Evolutionary conservation across 1,140 invertebrate species (phyloP), one percentile per base, ranked within the genome.

Genomic region (Anadara kagoshimensis): DNA sequence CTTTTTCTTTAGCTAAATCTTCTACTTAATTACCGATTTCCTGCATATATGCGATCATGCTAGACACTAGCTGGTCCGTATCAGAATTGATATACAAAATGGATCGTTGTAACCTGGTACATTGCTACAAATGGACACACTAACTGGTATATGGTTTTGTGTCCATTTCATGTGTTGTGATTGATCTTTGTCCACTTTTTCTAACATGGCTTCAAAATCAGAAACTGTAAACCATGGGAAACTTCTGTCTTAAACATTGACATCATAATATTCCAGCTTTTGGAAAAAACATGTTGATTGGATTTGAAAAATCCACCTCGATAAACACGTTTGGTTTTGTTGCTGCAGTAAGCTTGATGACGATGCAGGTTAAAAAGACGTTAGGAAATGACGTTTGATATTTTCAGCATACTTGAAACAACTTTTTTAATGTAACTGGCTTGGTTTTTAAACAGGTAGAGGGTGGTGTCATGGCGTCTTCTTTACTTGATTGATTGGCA

Each of bases 141-240:
- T 47, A 22, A 71, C 56, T 10, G 61, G 61, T 24, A 14, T 45
- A 26, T 69, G 44, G 10, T 44, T 26, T 45, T 53, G 24, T 14
- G 41, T 56, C 66, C 66, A 68, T 11, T 43, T 53, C 43, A 71
- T 47, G 36, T 64, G 64, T 4, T 20, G 20, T 2, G 51, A 43
- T 44, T 47, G 36, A 10, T 44, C 41, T 16, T 69, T 22, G 20
- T 29, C 5, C n/a, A 59, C 36, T 5, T 56, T 45, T 18, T 43
- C 18, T 12, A 73, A 20, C 63, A 67, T 67, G 24, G 64, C 57
- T 36, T 67, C 64, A 20, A 67, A 67, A 18, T 73, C 71, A 41
- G 51, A 67, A 4, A 73, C 64, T 56, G 67, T 61, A 57, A 73
- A 73, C 26, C 49, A 73, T 10, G 54, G 44, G 29, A 49, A 73